Conservation (phyloP, 1,140 invertebrate species). For the Drosophila parvula region DNA sequence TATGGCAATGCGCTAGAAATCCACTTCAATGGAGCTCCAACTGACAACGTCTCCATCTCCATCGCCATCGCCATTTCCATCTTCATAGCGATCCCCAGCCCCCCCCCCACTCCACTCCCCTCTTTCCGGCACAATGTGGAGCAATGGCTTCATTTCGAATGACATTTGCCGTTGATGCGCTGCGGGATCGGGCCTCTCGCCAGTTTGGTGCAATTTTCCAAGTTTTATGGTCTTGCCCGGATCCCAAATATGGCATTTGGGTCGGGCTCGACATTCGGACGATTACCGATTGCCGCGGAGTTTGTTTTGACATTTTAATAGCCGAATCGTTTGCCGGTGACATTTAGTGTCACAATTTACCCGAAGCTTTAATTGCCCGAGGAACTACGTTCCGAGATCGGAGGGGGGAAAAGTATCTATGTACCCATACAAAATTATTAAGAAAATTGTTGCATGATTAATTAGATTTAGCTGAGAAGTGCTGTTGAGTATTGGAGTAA, state of each 20-base stretch:
- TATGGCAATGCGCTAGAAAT: conserved; percentile 69
- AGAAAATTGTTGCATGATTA: neutral
- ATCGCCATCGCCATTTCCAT: conserved; percentile 27
- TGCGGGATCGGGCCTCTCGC: conserved; percentile 55
- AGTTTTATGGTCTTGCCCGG: conserved; percentile 58
- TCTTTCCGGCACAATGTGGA: conserved; percentile 49
- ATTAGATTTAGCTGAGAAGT: neutral
- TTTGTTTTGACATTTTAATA: conserved; percentile 80
- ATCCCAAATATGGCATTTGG: conserved; percentile 62
- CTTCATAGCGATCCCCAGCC: conserved; percentile 19
- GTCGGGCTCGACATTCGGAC: conserved; percentile 28
- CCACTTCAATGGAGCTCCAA: conserved; percentile 52
- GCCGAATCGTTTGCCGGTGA: conserved; percentile 54
- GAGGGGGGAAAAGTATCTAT: neutral
- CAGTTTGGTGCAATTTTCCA: conserved; percentile 47
- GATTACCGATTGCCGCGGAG: conserved; percentile 43
- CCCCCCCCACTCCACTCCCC: neutral
- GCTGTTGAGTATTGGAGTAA: neutral
- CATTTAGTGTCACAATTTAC: conserved; percentile 75
- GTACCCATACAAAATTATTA: neutral
- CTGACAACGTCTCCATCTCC: conserved; percentile 29
- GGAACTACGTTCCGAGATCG: neutral
- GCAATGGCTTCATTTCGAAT: conserved; percentile 78
- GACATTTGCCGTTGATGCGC: conserved; percentile 72
- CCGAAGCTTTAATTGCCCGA: conserved; percentile 26